Base-by-base conservation (phyloP, 2,888 invertebrate species). In the Rugalucina vietnamica region DNA sequence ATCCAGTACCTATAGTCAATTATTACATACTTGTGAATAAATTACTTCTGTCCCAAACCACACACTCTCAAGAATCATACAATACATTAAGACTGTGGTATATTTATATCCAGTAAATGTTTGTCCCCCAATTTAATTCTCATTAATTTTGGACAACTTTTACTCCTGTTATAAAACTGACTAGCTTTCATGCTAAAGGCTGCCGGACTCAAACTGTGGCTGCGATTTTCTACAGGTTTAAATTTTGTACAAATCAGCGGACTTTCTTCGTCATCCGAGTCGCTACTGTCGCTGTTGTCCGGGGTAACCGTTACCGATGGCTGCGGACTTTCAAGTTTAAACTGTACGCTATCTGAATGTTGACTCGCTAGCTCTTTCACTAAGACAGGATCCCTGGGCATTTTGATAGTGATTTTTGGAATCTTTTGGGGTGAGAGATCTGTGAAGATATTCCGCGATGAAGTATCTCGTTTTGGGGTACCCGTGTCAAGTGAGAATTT, bases 391-490 rank as follows among this genome's bases (percentile, higher is more conserved):
- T 92, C 91, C 49, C 85, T 81, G 12, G 86, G 89, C 89, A 91
- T 90, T 37, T 89, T 88, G 24, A 92, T 90, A 14, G 91, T 92
- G 27, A 91, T 84, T 75, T 90, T 91, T 12, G 91, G 91, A 71
- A 90, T 85, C 54, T 87, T 86, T 36, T 86, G 85, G 29, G 84
- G 76, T 10, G 79, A 65, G 4, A 65, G 18, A 34, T 65, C 65
- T 1, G 65, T 2, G 18, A 65, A 65, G 3, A 65, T 32, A 34
- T 65, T 65, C 32, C 65, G 3, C 18, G 65, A 34, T 65, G 65
- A 65, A 34, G 34, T 65, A 65, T 32, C 34, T 65, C 34, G 32
- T 34, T 65, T 65, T 1, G 65, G 34, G 1, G 65, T 65, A 1
- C 34, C 21, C 4, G n/a, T 34, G 34, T 65, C 65, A 3, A 65